phyloP scores from a whole-genome alignment of 35 echinoderm and acorn worm species.

The Lytechinus variegatus region DNA sequence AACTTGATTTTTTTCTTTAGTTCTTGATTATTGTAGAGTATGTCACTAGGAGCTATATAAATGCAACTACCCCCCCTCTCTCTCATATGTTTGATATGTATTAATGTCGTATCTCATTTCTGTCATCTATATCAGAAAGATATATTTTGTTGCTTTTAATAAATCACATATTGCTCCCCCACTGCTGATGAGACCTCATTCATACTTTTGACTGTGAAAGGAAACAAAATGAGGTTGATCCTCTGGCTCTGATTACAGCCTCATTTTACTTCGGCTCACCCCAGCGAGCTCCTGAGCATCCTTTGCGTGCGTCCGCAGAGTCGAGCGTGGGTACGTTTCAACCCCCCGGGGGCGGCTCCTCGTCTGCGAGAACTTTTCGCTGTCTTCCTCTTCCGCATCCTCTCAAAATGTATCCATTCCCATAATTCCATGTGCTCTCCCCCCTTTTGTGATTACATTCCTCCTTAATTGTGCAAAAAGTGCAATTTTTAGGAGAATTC shows the following conservation, averaged over 20 bases:
- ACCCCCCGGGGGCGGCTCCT: neutral
- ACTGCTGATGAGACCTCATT: neutral
- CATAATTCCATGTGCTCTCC: neutral
- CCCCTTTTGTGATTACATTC: neutral
- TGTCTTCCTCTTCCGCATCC: neutral
- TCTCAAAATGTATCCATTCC: neutral
- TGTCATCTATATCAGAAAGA: neutral
- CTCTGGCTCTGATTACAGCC: neutral
- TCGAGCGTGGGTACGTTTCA: neutral
- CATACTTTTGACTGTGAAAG: neutral
- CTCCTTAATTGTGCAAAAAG: neutral
- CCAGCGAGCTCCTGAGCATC: neutral
- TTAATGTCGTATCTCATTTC: no score
- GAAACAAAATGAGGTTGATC: neutral
- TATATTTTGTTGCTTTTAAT: neutral
- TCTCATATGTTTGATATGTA: no score
- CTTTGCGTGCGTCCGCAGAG: neutral
- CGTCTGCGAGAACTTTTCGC: neutral
- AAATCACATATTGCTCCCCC: neutral
- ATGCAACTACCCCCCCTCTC: no score
- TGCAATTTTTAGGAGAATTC: neutral
- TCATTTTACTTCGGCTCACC: neutral
- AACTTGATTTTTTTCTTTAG: no score
- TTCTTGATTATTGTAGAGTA: no score
- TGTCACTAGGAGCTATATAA: no score